Evolutionary conservation across 2,888 invertebrate species (phyloP).

Genomic region (Scaptomyza caliginosa): DNA sequence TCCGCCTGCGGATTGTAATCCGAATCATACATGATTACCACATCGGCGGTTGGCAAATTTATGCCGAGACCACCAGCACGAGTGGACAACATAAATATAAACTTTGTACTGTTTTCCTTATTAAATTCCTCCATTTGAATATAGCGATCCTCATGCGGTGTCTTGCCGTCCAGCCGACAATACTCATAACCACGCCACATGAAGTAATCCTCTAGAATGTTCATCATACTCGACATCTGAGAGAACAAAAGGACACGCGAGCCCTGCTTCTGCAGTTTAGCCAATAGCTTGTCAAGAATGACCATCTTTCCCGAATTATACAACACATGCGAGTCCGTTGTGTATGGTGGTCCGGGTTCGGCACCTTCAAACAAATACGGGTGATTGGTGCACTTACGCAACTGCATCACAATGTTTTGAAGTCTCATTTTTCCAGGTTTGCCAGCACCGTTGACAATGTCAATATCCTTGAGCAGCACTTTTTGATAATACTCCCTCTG

Average conservation of each 20-base stretch:
- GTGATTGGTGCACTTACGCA: conserved; percentile 99
- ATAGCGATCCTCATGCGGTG: conserved; percentile 98
- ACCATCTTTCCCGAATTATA: conserved; percentile 98
- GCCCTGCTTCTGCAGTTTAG: conserved; percentile 94
- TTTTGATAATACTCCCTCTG: conserved; percentile 99
- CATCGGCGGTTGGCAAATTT: conserved; percentile 98
- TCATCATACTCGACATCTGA: conserved; percentile 98
- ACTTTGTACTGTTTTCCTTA: conserved; percentile 94
- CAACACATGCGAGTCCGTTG: conserved; percentile 97
- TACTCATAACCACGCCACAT: conserved; percentile 94
- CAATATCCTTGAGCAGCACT: conserved; percentile 99
- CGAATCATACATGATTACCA: conserved; percentile 98
- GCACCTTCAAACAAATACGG: conserved; percentile 99
- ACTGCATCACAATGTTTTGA: conserved; percentile 99
- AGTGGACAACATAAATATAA: conserved; percentile 99
- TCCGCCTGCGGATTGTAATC: conserved; percentile 99
- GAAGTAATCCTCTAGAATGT: conserved; percentile 98
- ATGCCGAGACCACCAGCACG: conserved; percentile 99
- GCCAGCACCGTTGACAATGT: conserved; percentile 98
- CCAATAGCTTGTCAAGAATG: conserved; percentile 96
- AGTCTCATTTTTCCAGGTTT: conserved; percentile 98
- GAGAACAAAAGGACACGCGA: conserved; percentile 97
- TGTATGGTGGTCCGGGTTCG: conserved; percentile 99
- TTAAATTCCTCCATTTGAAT: conserved; percentile 98
- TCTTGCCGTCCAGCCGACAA: conserved; percentile 97